Percentiles rank a stretch among this genome's conserved stretches.
phyloP scores from a whole-genome alignment of 1,140 invertebrate species.

The Tachypleus tridentatus region DNA sequence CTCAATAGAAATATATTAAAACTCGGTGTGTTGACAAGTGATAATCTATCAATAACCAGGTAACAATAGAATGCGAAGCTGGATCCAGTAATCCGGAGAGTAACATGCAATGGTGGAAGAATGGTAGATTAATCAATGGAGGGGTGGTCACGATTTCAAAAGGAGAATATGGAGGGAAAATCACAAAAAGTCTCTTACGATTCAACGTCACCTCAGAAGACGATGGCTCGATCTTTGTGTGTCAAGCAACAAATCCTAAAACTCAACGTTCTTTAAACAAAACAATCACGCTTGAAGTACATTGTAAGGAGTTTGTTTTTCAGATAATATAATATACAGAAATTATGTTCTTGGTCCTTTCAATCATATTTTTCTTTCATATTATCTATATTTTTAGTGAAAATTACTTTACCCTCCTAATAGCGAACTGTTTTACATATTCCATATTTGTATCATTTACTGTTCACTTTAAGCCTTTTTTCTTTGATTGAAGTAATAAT shows the following conservation, averaged over 20 bases:
- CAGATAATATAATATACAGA: no score
- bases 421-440: no score
- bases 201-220: conserved; percentile 66
- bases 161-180: conserved; percentile 54
- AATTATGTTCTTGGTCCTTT: no score
- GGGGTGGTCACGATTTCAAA: conserved; percentile 54
- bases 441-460: no score
- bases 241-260: conserved; percentile 77
- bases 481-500: no score
- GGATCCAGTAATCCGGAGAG: conserved; percentile 86
- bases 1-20: no score
- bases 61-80: conserved; percentile 67
- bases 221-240: conserved; percentile 73
- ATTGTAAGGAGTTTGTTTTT: conserved; percentile 54
- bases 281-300: conserved; percentile 67
- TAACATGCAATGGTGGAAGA: conserved; percentile 77
- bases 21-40: no score
- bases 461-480: no score
- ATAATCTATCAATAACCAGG: conserved; percentile 9
- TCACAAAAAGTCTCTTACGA: conserved; percentile 62
- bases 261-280: conserved; percentile 70
- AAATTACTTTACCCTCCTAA: no score
- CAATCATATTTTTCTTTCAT: conserved; percentile 25
- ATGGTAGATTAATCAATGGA: conserved; percentile 57
- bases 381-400: no score